These are phyloP conservation scores for Labrus mixtus DNA, from an alignment of 2,113 vertebrate species.

Conservation along the genomic window DNA sequence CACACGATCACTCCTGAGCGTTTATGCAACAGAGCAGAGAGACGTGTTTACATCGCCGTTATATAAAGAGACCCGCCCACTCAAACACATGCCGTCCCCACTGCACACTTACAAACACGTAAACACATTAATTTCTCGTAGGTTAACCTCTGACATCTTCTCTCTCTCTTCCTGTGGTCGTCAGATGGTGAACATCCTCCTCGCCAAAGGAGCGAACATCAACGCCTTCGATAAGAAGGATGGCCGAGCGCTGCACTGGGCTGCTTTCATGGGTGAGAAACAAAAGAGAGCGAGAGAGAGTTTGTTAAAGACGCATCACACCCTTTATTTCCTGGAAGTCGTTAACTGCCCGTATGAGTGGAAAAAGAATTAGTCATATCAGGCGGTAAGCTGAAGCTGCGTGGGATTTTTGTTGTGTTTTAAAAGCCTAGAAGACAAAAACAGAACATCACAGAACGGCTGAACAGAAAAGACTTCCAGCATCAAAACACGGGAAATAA, in stretches of 20 bases:
- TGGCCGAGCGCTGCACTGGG: slow-evolving; percentile 96
- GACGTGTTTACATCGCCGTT: slow-evolving; percentile 52
- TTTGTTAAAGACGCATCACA: neutral
- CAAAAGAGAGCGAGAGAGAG: no score
- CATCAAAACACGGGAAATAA: no score
- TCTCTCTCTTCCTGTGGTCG: neutral
- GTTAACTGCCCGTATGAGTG: neutral
- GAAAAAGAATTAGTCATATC: neutral
- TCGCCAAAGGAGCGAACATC: slow-evolving; percentile 96
- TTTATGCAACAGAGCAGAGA: slow-evolving; percentile 50
- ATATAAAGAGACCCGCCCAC: slow-evolving; percentile 45
- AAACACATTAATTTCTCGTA: slow-evolving; percentile 18
- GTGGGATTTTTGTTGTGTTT: neutral
- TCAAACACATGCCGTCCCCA: neutral
- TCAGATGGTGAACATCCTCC: slow-evolving; percentile 96
- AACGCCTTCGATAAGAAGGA: slow-evolving; percentile 99
- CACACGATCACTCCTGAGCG: neutral
- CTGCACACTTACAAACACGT: neutral
- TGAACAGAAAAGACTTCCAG: no score
- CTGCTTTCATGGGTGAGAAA: slow-evolving; percentile 93
- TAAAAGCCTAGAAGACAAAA: neutral
- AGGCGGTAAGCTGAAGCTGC: neutral
- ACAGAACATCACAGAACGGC: no score
- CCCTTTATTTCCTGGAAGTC: neutral
- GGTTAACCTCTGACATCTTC: neutral